Evolutionary conservation across 2,113 vertebrate genomes (phyloP), one percentile per base, ranked within the genome.

Genomic region (Labrus mixtus): DNA sequence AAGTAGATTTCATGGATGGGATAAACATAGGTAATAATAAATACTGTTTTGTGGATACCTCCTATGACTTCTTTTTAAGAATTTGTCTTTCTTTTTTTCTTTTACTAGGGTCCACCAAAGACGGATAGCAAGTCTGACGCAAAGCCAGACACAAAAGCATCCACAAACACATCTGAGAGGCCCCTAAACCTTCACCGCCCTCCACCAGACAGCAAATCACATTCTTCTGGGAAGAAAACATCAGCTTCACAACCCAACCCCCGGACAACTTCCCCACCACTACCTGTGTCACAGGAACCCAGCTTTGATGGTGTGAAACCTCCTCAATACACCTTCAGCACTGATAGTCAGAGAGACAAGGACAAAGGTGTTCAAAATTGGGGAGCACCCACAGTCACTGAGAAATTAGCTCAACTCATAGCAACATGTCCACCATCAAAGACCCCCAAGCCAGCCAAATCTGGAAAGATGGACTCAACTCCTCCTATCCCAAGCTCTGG

Each of bases 371-470:
- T 73, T 72, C 84, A 91, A 66, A 96, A 94, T 0, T 97, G 97
- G 92, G 93, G 96, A 56, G 84, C 95, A 8, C 94, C 96, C 17
- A 97, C 95, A 0, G 96, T 98, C 48, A 97, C 97, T 25, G 97
- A 98, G 79, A 99, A 99, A 88, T 90, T 99, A 87, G 97, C 97
- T 69, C 97, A 98, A 41, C 97, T 99, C 51, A 98, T 99, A 84
- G 97, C 97, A 53, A 98, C 96, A 65, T 98, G 98, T 86, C 97
- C 97, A 67, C 96, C 97, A 65, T 93, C 96, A 74, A 99, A 99
- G 95, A 97, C 95, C 92, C 95, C 96, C 91, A 99, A 98, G 92
- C 94, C 94, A 62, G 73, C 76, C 37, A 98, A 97, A 94, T 92
- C 92, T 9, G 62, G 89, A 45, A 95, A 95, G 69, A 76, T 60